These are phyloP conservation scores for Atrina japonica DNA, from an alignment of 2,888 invertebrate species.

Conservation along the genomic window DNA sequence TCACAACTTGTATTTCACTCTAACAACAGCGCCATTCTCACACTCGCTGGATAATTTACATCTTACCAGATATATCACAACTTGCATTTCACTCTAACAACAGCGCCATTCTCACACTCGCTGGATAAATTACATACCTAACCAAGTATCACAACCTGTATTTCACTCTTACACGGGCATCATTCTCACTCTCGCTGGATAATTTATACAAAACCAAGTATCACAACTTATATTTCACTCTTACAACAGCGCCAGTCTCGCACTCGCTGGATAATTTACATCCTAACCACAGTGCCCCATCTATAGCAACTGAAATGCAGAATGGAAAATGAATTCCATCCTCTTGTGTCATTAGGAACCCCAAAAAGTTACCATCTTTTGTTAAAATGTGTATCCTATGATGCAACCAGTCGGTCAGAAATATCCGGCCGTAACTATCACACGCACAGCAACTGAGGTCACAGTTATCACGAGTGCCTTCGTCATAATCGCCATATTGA, in stretches of 20 bases:
- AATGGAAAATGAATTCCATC: conserved; percentile 29
- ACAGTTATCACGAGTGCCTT: conserved; percentile 4
- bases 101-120: conserved; percentile 8
- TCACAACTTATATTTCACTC: conserved; percentile 23
- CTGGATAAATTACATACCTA: conserved; percentile 12
- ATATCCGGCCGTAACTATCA: conserved; percentile 10
- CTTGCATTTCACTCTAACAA: too few species aligned
- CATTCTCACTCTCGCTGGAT: too few species aligned
- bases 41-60: conserved; percentile 12
- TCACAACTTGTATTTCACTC: conserved; percentile 22
- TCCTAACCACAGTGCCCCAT: conserved; percentile 22
- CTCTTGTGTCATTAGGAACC: conserved; percentile 20
- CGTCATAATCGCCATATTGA: conserved; percentile 14
- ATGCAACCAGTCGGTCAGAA: conserved; percentile 25
- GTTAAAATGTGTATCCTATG: conserved; percentile 24
- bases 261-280: conserved; percentile 15
- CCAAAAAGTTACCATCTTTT: conserved; percentile 19
- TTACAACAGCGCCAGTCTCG: conserved; percentile 9
- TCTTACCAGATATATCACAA: conserved; percentile 14
- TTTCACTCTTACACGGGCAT: conserved; percentile 13
- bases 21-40: conserved; percentile 10
- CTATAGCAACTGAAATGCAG: conserved; percentile 5
- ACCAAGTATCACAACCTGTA: conserved; percentile 15
- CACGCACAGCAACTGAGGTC: conserved; percentile 26
- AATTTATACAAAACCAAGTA: too few species aligned